A percentile compares a stretch with the other conserved stretches of the same genome.
These are phyloP conservation scores for Sinocyclocheilus maitianheensis DNA, from an alignment of 2,113 vertebrate genomes.

Conservation along the genomic window DNA sequence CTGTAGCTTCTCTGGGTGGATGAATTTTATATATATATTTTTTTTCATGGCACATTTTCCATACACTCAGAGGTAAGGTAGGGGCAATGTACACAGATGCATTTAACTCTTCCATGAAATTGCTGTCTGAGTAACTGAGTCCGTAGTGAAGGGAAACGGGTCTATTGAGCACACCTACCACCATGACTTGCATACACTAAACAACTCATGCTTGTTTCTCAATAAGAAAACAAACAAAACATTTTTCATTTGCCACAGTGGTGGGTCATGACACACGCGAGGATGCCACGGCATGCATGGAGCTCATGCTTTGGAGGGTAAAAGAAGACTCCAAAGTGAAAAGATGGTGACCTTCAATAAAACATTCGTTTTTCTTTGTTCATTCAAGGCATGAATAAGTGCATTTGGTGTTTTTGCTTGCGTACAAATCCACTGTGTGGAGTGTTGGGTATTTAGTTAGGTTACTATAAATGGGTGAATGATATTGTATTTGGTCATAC, in stretches of 20 bases:
- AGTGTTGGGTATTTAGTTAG: neutral
- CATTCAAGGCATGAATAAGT: neutral
- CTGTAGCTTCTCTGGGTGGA: neutral
- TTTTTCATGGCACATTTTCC: neutral
- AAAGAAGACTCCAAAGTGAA: constrained; percentile 77
- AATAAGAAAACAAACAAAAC: neutral
- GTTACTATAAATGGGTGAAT: neutral
- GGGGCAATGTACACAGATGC: neutral
- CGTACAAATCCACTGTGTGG: neutral
- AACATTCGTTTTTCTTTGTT: neutral
- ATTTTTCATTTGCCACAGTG: constrained; percentile 63
- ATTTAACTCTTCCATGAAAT: constrained; percentile 3
- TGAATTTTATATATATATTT: no score
- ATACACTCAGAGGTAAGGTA: neutral
- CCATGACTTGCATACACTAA: neutral
- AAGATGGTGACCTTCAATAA: constrained; percentile 63
- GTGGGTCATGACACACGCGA: constrained; percentile 77
- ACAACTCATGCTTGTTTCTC: neutral
- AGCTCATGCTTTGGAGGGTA: constrained; percentile 81
- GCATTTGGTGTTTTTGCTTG: neutral
- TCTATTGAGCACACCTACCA: neutral
- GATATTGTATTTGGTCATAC: neutral
- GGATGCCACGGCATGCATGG: constrained; percentile 79
- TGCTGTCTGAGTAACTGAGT: neutral
- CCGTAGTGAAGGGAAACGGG: neutral